phyloP scores from a whole-genome alignment of 2,888 invertebrate species.

The Melanotus villosus region DNA sequence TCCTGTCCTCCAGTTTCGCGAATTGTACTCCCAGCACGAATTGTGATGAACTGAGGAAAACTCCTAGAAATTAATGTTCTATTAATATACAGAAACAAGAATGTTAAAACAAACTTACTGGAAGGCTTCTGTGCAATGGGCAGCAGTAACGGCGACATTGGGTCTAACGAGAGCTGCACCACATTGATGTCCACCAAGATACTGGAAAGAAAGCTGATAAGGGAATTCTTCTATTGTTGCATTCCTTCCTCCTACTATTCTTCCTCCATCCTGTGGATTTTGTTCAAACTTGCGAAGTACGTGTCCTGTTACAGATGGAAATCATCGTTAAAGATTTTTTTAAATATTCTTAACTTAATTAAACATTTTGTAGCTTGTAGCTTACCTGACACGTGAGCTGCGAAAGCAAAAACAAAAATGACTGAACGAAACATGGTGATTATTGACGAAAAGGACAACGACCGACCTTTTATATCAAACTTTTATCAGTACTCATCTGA shows the following conservation, averaged over 20 bases:
- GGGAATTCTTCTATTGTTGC: slow-evolving; percentile 70
- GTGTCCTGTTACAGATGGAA: too few species aligned
- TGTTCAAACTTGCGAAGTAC: too few species aligned
- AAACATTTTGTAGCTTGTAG: too few species aligned
- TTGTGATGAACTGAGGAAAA: background rate
- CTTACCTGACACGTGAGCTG: too few species aligned
- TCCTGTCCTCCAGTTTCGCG: background rate
- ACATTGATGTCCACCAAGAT: slow-evolving; percentile 69
- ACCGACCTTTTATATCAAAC: too few species aligned
- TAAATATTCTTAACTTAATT: too few species aligned
- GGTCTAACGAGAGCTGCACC: slow-evolving; percentile 71
- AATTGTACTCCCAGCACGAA: background rate
- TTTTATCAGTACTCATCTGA: too few species aligned
- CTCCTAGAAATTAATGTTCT: background rate
- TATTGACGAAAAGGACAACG: too few species aligned
- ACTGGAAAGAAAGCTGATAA: slow-evolving; percentile 71
- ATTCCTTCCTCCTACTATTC: slow-evolving; percentile 69
- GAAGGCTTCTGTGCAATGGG: slow-evolving; percentile 67
- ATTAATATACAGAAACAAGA: background rate
- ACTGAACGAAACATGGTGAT: too few species aligned
- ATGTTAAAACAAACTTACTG: slow-evolving; percentile 46
- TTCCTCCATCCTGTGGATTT: slow-evolving; percentile 33
- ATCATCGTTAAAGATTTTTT: too few species aligned
- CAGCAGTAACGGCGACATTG: slow-evolving; percentile 70
- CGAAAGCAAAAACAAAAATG: too few species aligned